These are phyloP conservation scores for Silurus asotus DNA, from an alignment of 2,113 vertebrate species.

Conservation along the genomic window DNA sequence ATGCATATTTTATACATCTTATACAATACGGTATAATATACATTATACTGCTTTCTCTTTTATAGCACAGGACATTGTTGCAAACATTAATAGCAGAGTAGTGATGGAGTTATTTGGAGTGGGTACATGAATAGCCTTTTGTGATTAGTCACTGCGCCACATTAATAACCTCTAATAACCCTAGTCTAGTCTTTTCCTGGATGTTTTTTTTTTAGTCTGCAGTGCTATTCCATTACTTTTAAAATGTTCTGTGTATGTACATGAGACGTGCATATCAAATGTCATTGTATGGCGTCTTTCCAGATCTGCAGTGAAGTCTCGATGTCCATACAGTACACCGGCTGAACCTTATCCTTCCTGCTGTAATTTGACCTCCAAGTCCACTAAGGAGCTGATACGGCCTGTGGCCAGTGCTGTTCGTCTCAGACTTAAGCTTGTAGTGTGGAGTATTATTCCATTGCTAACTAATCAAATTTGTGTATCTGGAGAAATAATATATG, in stretches of 20 bases:
- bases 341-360: not conserved
- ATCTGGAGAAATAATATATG: no score
- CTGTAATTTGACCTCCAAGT: slow-evolving; percentile 73
- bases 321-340: not conserved
- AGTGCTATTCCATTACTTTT: not conserved
- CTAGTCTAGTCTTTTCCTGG: not conserved
- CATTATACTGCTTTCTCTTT: not conserved
- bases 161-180: not conserved
- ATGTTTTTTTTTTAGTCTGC: not conserved
- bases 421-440: slow-evolving; percentile 77
- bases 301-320: slow-evolving; percentile 20
- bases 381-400: slow-evolving; percentile 74
- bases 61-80: slow-evolving; percentile 83
- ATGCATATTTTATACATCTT: not conserved
- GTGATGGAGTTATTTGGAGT: slow-evolving; percentile 85
- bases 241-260: not conserved
- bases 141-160: not conserved
- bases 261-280: not conserved
- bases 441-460: not conserved
- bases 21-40: not conserved
- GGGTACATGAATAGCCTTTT: slow-evolving; percentile 47
- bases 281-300: slow-evolving; percentile 13
- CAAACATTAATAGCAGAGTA: slow-evolving; percentile 84
- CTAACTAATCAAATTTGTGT: not conserved
- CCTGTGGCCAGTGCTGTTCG: slow-evolving; percentile 75